Base-by-base conservation (phyloP, 1,140 invertebrate species). In the Thaumatotibia leucotreta region DNA sequence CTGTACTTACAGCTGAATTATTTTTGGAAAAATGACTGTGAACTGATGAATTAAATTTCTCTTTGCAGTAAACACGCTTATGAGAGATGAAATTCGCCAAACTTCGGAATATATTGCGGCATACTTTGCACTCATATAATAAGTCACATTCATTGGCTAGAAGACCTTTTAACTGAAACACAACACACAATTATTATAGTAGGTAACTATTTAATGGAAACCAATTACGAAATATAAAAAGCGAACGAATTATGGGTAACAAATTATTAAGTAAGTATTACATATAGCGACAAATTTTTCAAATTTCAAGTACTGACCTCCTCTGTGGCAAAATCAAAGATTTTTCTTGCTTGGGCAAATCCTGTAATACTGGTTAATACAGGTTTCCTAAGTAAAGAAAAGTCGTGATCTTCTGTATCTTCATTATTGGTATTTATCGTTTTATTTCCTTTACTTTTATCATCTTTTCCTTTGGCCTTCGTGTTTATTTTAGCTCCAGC, bases 91-190 rank as follows among this genome's bases (percentile, higher is more conserved):
- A 96, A 88, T 97, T 97, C 0, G 94, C 93, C 66, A 97, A 88
- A 77, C 95, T 96, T 75, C 97, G 92, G 85, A 97, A 97, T 74
- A 98, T 92, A 82, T 94, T 97, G n/a, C 94, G 91, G 83, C 97
- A 98, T 24, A 96, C 93, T 84, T 95, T 95, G 84, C 97, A 98
- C 85, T 98, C 97, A 80, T 96, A 95, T 73, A 98, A 93, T 49
- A 97, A 83, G 81, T 96, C 95, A 92, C 96, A 97, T 92, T 97
- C 96, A 79, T 95, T 93, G 11, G 93, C 87, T 5, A 98, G 87
- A 35, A 97, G 83, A 52, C 93, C 89, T 71, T 94, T 93, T 14
- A 97, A 92, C 94, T 96, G 91, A 64, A 92, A 91, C 50, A 49
- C 58, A n/a, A 75, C 65, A 66, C 1, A 29, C 2, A 27, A 27